Evolutionary conservation across 2,797 vertebrate species (phyloP).

Genomic region (Brotogeris chrysoptera): DNA sequence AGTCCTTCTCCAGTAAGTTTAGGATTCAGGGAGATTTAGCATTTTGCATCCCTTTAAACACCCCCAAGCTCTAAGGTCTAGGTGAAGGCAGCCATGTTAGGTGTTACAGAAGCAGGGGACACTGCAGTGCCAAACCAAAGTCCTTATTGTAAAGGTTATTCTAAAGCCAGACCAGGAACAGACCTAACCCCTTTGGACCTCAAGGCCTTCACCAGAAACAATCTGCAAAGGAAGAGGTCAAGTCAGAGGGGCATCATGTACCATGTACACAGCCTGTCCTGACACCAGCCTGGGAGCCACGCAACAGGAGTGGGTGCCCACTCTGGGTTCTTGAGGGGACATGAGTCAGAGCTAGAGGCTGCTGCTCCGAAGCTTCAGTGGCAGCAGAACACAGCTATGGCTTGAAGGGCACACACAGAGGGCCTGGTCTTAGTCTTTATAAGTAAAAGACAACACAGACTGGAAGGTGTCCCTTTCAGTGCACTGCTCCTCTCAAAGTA

Average conservation of each 20-base stretch:
- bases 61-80: not conserved
- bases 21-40: not conserved
- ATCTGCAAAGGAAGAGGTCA: conserved; percentile 67
- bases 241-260: conserved; percentile 44
- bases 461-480: not conserved
- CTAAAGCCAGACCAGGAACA: conserved; percentile 66
- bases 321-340: not conserved
- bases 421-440: not conserved
- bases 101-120: conserved; percentile 65
- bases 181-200: conserved; percentile 70
- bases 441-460: not conserved
- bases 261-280: conserved; percentile 25
- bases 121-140: conserved; percentile 68
- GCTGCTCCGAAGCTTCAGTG: not conserved
- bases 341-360: not conserved
- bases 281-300: not conserved
- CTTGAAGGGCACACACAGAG: not conserved
- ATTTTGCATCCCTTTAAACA: not conserved
- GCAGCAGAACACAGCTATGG: not conserved
- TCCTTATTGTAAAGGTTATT: conserved; percentile 63
- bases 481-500: not conserved
- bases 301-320: not conserved
- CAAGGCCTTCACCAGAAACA: conserved; percentile 70
- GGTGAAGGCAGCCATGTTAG: conserved; percentile 59
- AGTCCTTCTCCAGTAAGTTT: not conserved